Conservation (phyloP, 2,113 vertebrate species). For the Emberiza fucata region DNA sequence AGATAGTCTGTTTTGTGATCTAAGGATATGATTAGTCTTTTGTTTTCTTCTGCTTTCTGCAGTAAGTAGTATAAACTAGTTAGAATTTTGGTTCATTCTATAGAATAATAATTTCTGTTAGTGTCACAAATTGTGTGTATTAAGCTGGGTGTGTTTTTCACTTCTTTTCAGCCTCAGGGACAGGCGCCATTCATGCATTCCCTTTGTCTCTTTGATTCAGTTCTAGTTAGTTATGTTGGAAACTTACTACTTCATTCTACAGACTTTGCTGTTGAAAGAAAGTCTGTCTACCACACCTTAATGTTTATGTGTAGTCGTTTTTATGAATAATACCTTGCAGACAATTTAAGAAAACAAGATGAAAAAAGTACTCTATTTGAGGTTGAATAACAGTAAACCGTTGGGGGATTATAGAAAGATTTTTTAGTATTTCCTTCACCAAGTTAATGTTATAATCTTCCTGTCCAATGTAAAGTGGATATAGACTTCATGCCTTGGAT, state of each 20-base stretch:
- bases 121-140: accelerated
- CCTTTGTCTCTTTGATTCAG: neutral
- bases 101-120: neutral
- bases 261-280: neutral
- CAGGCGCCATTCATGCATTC: neutral
- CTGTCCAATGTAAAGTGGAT: neutral
- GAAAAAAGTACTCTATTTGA: neutral
- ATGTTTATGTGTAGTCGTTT: neutral
- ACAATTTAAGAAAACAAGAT: neutral
- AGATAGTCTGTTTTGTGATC: neutral
- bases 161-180: neutral
- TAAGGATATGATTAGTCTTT: neutral
- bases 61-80: neutral
- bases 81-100: neutral
- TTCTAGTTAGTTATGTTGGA: neutral
- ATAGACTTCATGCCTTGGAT: neutral
- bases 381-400: neutral
- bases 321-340: neutral
- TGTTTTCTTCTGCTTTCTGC: neutral
- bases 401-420: neutral
- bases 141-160: neutral
- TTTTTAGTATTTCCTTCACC: neutral
- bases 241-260: neutral
- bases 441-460: neutral
- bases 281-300: neutral